Evolutionary conservation across 2,888 invertebrate species (phyloP).

Genomic region (Acrobeloides nanus): DNA sequence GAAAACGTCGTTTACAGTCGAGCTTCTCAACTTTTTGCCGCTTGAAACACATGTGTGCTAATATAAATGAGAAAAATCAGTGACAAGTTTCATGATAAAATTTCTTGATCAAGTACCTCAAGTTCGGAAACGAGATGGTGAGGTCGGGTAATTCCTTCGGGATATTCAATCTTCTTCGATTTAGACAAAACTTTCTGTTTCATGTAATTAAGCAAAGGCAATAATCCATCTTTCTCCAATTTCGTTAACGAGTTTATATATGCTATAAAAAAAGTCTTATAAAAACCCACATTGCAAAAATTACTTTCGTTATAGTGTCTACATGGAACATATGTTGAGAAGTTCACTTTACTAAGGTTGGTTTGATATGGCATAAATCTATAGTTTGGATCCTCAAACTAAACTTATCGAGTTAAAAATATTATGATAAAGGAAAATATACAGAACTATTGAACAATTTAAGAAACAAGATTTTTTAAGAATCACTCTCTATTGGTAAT

Average conservation of each 20-base stretch:
- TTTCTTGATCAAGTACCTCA: too few species aligned
- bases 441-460: too few species aligned
- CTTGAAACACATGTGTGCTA: too few species aligned
- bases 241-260: conserved; percentile 6
- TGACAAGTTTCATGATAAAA: too few species aligned
- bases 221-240: conserved; percentile 12
- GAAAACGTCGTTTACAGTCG: too few species aligned
- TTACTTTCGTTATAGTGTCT: not conserved
- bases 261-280: conserved; percentile 11
- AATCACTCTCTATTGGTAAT: too few species aligned
- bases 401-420: conserved; percentile 1
- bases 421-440: too few species aligned
- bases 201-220: conserved; percentile 7
- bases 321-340: not conserved
- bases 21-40: too few species aligned
- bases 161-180: conserved; percentile 12
- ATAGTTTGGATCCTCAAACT: not conserved
- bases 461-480: too few species aligned
- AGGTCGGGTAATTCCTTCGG: conserved; percentile 18
- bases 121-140: conserved; percentile 14
- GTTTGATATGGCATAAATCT: not conserved
- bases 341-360: not conserved
- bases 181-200: conserved; percentile 16
- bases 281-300: not conserved
- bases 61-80: too few species aligned